Conservation (phyloP, 2,888 invertebrate genomes). For the Gandaritis pyraliata region DNA sequence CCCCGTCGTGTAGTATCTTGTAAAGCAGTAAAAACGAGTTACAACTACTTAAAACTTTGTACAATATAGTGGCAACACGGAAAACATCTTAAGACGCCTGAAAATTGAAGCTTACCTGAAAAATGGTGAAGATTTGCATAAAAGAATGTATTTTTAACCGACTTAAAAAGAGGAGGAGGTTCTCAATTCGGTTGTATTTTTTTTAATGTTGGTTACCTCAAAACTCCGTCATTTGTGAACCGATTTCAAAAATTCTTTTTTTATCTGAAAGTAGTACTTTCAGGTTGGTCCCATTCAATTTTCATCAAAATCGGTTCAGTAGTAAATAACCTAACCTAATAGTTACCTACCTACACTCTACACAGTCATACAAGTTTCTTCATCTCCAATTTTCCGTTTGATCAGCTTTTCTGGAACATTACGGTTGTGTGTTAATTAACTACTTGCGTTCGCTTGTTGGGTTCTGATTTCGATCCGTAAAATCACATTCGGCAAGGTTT, state of each 20-base stretch:
- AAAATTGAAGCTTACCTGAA: slow-evolving; percentile 13
- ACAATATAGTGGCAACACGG: slow-evolving; percentile 8
- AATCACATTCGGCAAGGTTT: neutral
- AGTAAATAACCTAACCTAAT: too few species aligned
- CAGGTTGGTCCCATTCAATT: too few species aligned
- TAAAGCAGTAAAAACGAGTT: slow-evolving; percentile 19
- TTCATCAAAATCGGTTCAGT: too few species aligned
- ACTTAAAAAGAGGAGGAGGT: too few species aligned
- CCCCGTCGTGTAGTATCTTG: slow-evolving; percentile 13
- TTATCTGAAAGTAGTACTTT: too few species aligned
- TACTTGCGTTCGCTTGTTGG: neutral
- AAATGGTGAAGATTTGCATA: neutral
- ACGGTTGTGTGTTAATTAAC: neutral
- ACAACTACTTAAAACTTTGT: slow-evolving; percentile 18
- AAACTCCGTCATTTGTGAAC: too few species aligned
- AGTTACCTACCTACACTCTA: too few species aligned
- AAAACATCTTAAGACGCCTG: slow-evolving; percentile 15
- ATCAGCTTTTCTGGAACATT: slow-evolving; percentile 1
- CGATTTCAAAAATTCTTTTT: too few species aligned
- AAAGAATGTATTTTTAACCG: too few species aligned
- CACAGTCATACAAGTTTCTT: too few species aligned
- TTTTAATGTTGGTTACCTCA: too few species aligned
- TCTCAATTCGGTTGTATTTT: too few species aligned
- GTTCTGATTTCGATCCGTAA: neutral
- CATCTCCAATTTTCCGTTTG: neutral